Conservation (phyloP, 2,113 vertebrate species). For the Pelecanus crispus region DNA sequence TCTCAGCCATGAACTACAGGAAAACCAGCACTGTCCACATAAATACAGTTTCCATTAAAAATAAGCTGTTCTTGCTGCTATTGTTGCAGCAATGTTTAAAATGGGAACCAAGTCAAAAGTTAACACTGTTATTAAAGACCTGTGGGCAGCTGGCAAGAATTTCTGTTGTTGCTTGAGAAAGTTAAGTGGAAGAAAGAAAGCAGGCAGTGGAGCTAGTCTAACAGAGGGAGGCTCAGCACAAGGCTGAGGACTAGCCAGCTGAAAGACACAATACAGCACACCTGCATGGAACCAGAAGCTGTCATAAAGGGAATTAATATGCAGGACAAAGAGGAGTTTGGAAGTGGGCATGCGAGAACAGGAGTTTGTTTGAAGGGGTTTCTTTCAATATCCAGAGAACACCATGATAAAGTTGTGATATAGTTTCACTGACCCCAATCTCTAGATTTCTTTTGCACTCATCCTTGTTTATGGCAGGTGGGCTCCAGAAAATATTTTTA, state of each 20-base stretch:
- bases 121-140: neutral
- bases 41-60: constrained; percentile 4
- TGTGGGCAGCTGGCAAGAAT: neutral
- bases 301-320: neutral
- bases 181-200: neutral
- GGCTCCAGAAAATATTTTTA: neutral
- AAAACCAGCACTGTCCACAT: neutral
- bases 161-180: neutral
- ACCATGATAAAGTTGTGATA: neutral
- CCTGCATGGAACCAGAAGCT: neutral
- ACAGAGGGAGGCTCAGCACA: neutral
- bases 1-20: neutral
- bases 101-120: neutral
- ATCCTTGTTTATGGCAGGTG: neutral
- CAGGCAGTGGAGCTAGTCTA: neutral
- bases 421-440: neutral
- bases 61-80: neutral
- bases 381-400: neutral
- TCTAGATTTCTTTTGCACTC: neutral
- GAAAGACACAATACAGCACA: neutral
- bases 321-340: neutral
- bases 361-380: neutral
- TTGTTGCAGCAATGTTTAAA: neutral
- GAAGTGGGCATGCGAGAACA: neutral
- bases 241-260: neutral